Base-by-base conservation (phyloP, 2,797 vertebrate species). In the Cephalopachus bancanus region DNA sequence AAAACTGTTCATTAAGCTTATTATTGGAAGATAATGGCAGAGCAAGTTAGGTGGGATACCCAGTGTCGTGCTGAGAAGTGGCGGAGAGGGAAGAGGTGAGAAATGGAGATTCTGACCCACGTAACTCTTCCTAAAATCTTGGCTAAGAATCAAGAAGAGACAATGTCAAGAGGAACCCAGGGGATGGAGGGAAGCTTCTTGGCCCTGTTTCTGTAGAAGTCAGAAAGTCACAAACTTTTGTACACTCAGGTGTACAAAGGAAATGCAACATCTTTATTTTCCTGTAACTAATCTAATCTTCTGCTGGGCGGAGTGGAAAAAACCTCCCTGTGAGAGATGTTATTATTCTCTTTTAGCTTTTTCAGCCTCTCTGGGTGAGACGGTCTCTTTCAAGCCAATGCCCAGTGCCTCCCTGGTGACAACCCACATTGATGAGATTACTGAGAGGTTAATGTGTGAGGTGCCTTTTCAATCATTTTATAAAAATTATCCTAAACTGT, bases 401-500 rank as follows among this genome's bases (percentile, higher is more conserved):
- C 49, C 49, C 75, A 55, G 19, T 37, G 78, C 71, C 49, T 74
- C 33, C 33, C 16, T 17, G 12, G 2, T n/a, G 33, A 76, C 65
- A 80, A 51, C 44, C 12, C 11, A 14, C 17, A 60, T n/a, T 11
- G 55, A n/a, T 80, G 65, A 89, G 44, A 83, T 44, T 12, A 4
- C 19, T 28, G 59, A 26, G 69, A 14, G 22, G 49, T 65, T 53
- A 79, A 84, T 14, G 37, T 51, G 84, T 51, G 17, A 89, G 51
- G 60, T 44, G 55, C 9, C 33, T 85, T 69, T 94, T 85, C 75
- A 89, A 83, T 33, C 51, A 83, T 83, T 83, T 83, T 76, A n/a
- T 37, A 55, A 76, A 96, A 72, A 51, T 65, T 37, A 69, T 33
- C 83, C 91, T 91, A 81, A 94, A 72, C 30, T 76, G 49, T 88